Percentiles rank a stretch among this genome's conserved stretches.
phyloP scores from a whole-genome alignment of 2,113 vertebrate genomes.

The Poecilia latipinna region DNA sequence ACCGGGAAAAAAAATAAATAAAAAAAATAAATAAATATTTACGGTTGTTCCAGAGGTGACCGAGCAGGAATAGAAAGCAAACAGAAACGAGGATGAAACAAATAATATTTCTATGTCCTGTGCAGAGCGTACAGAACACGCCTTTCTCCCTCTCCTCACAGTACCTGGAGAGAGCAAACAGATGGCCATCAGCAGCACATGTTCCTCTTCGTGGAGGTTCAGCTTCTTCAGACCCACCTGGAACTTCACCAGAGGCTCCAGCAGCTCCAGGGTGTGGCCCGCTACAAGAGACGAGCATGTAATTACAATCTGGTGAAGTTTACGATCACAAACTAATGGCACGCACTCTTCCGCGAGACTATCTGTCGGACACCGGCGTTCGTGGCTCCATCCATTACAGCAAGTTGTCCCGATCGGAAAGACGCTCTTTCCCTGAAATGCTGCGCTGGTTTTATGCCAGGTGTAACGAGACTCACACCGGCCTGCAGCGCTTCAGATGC shows the following conservation, averaged over 20 bases:
- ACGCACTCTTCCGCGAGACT: too few species aligned
- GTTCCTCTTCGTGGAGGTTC: conserved; percentile 92
- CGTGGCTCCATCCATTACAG: too few species aligned
- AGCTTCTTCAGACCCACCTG: conserved; percentile 97
- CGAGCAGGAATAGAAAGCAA: background rate
- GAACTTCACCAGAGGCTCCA: conserved; percentile 96
- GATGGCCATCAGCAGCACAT: conserved; percentile 98
- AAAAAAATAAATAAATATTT: background rate
- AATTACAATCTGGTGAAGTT: conserved; percentile 7
- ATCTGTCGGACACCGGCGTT: too few species aligned
- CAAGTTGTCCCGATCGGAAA: too few species aligned
- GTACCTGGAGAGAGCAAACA: conserved; percentile 96
- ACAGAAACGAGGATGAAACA: background rate
- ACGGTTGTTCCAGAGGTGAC: background rate
- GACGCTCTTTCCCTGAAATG: too few species aligned
- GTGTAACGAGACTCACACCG: too few species aligned
- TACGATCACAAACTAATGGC: background rate
- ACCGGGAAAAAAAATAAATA: too few species aligned
- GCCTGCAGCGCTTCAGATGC: too few species aligned
- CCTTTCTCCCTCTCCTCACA: conserved; percentile 17
- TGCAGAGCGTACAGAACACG: background rate
- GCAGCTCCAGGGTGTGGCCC: conserved; percentile 92
- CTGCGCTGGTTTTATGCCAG: too few species aligned
- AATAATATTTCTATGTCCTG: background rate
- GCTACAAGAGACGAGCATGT: conserved; percentile 75